These are phyloP conservation scores for Thinocorus orbignyianus DNA, from an alignment of 2,113 vertebrate genomes.

Conservation along the genomic window DNA sequence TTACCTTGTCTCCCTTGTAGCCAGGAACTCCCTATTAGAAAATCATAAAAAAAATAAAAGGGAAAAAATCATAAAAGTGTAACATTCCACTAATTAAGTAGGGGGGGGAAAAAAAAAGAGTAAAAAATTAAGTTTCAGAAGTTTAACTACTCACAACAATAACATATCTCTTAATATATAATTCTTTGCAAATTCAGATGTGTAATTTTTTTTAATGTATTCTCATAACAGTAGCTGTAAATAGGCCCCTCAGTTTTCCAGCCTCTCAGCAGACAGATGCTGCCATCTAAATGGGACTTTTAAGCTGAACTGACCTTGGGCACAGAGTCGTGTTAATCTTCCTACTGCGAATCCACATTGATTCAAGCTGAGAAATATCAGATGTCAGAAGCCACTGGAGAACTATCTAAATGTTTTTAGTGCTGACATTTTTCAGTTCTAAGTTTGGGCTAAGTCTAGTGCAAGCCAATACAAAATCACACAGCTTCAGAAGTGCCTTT, in stretches of 20 bases:
- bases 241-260: neutral
- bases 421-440: neutral
- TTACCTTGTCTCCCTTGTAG: constrained; percentile 87
- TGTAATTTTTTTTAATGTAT: no score
- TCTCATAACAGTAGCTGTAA: neutral
- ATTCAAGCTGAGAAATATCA: neutral
- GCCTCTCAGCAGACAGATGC: neutral
- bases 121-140: neutral
- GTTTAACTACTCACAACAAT: neutral
- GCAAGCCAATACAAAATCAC: neutral
- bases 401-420: neutral
- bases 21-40: constrained; percentile 80
- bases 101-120: neutral
- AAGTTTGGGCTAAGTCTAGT: neutral
- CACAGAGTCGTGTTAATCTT: neutral
- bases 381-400: neutral
- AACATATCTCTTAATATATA: neutral
- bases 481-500: neutral
- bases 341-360: neutral
- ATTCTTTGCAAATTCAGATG: neutral
- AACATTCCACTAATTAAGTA: neutral
- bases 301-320: neutral
- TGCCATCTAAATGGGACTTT: neutral
- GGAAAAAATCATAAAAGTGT: neutral
- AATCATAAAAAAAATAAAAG: neutral